Conservation (phyloP, 2,113 vertebrate species). For the Phylloscopus trochiloides region DNA sequence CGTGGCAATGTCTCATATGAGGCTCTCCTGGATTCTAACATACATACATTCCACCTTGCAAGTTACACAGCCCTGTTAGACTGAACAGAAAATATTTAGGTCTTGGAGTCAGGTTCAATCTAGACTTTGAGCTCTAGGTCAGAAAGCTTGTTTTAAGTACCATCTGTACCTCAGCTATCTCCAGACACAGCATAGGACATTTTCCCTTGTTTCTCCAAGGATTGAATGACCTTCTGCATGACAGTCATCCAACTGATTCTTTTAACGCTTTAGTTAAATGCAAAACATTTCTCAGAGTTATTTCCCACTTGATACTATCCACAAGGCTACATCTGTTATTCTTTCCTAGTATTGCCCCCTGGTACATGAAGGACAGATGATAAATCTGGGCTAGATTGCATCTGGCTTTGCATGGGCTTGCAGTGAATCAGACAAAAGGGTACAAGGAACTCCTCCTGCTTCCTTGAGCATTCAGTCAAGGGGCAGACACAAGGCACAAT, state of each 20-base stretch:
- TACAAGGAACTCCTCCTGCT: background rate
- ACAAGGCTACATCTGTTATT: conserved; percentile 36
- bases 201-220: conserved; percentile 20
- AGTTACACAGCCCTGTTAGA: background rate
- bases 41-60: background rate
- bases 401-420: background rate
- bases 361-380: conserved; percentile 34
- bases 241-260: conserved; percentile 3
- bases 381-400: background rate
- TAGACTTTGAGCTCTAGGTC: background rate
- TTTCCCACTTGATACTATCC: conserved; percentile 26
- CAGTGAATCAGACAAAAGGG: background rate
- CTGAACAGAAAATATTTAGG: background rate
- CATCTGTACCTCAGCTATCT: conserved; percentile 12
- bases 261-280: background rate
- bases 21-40: background rate
- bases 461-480: background rate
- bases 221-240: background rate
- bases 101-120: background rate
- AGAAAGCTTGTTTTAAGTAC: background rate
- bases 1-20: background rate
- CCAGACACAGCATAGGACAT: background rate
- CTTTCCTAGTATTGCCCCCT: background rate
- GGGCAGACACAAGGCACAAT: background rate
- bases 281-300: conserved; percentile 21